phyloP scores from a whole-genome alignment of 2,888 invertebrate genomes.

The Petrolisthes cinctipes region DNA sequence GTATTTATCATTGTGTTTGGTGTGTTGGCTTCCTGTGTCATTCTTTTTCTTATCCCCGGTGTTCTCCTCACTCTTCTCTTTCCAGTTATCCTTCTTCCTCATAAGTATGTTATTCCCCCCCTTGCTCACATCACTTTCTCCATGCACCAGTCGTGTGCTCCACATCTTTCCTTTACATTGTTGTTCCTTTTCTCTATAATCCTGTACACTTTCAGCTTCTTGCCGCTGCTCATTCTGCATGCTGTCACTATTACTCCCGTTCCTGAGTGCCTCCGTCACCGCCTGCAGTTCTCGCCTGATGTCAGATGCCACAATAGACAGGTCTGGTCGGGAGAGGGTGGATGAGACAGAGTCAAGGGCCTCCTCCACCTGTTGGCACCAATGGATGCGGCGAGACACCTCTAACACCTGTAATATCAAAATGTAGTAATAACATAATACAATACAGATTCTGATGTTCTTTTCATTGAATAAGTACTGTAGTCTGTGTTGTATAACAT shows the following conservation, averaged over 20 bases:
- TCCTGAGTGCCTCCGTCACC: conserved; percentile 3
- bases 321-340: not conserved
- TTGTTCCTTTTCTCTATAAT: too few relatives aligned
- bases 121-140: too few relatives aligned
- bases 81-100: not conserved
- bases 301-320: not conserved
- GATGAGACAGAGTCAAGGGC: conserved; percentile 15
- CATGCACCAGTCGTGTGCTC: too few relatives aligned
- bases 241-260: not conserved
- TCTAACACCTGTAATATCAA: conserved; percentile 45
- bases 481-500: too few relatives aligned
- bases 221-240: not conserved
- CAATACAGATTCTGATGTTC: not conserved
- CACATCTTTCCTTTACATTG: too few relatives aligned
- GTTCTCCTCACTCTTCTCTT: not conserved
- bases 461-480: too few relatives aligned
- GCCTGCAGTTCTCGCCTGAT: conserved; percentile 29
- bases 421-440: not conserved
- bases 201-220: not conserved
- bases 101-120: too few relatives aligned
- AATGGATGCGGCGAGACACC: conserved; percentile 55
- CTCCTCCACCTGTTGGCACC: conserved; percentile 38
- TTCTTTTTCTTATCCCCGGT: not conserved
- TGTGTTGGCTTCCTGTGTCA: not conserved
- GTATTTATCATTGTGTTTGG: not conserved